Percentiles rank a stretch among this genome's conserved stretches.
Evolutionary conservation across 2,797 vertebrate genomes (phyloP).

Genomic region (Crypturellus tataupa): DNA sequence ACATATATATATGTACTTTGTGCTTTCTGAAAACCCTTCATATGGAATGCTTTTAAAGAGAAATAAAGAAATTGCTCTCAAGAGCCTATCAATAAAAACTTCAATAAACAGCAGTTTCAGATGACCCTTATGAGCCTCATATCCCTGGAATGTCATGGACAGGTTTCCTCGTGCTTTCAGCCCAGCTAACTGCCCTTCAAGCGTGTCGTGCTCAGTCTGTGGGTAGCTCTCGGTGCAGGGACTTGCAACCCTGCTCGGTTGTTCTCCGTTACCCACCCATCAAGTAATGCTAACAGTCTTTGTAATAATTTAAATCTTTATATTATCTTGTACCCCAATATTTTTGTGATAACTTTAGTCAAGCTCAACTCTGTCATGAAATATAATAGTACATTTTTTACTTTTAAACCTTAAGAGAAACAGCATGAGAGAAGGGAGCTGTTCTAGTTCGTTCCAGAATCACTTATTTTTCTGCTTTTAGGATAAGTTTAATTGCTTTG

Average conservation of each 20-base stretch:
- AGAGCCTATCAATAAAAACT: constrained; percentile 11
- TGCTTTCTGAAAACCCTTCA: constrained; percentile 10
- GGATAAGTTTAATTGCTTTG: background rate
- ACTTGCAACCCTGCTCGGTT: background rate
- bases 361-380: background rate
- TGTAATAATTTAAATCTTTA: background rate
- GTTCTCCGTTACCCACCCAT: background rate
- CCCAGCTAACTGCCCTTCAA: background rate
- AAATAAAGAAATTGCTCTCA: background rate
- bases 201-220: background rate
- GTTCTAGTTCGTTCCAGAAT: background rate
- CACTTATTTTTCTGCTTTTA: background rate
- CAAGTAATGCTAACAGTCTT: background rate
- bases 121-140: too few species aligned
- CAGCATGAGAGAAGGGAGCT: background rate
- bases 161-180: background rate
- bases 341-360: background rate
- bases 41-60: background rate
- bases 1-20: background rate
- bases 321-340: background rate
- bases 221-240: background rate
- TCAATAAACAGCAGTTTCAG: background rate
- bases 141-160: too few species aligned
- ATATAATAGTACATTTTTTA: background rate
- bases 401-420: background rate